phyloP scores from a whole-genome alignment of 2,888 invertebrate genomes.

The Geotrupes spiniger region DNA sequence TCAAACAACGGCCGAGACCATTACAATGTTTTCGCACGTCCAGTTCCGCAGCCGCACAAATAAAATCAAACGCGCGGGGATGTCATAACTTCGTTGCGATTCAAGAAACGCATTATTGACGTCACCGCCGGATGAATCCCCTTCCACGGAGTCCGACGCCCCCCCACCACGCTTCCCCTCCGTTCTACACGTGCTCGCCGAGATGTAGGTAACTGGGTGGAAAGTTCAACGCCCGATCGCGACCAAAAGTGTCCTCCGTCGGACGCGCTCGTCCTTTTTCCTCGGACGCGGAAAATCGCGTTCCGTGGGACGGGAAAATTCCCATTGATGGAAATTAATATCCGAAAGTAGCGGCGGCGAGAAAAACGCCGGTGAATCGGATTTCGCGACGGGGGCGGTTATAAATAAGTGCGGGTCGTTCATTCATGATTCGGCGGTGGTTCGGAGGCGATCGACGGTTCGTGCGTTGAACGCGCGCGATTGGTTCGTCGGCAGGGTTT shows the following conservation, averaged over 20 bases:
- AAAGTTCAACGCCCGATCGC: conserved; percentile 29
- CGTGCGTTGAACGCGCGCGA: no score
- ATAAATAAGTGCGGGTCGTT: conserved; percentile 10
- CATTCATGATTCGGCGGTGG: not conserved
- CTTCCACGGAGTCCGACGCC: conserved; percentile 12
- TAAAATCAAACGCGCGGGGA: no score
- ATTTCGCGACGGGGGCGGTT: conserved; percentile 2
- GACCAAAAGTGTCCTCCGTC: conserved; percentile 13
- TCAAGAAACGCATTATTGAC: conserved; percentile 12
- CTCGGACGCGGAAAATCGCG: not conserved
- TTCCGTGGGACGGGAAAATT: conserved; percentile 7
- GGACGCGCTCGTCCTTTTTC: conserved; percentile 1
- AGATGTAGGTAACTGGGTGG: conserved; percentile 31
- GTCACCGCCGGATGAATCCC: conserved; percentile 10
- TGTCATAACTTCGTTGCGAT: no score
- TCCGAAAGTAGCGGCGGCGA: no score
- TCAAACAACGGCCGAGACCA: no score
- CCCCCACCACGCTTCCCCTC: conserved; percentile 10
- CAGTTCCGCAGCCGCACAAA: no score
- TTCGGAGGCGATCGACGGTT: no score
- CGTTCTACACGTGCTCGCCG: conserved; percentile 13
- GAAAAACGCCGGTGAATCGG: no score
- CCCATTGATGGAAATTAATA: conserved; percentile 14
- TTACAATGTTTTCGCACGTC: no score
- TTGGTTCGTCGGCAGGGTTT: no score